Evolutionary conservation across 2,113 vertebrate genomes (phyloP).

Genomic region (Mellivora capensis): DNA sequence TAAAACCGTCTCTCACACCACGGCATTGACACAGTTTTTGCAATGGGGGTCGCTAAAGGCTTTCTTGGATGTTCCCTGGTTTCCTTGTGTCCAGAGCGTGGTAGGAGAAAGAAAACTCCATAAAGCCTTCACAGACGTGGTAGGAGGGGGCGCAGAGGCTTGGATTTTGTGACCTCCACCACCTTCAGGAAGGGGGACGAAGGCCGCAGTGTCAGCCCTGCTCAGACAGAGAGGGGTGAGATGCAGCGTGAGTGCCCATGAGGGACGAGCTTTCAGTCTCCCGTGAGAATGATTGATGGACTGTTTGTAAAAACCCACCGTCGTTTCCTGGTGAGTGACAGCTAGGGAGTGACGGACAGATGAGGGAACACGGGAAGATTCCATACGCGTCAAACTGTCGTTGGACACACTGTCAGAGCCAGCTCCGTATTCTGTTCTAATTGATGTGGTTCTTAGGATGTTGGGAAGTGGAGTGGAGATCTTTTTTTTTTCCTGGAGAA

Average conservation of each 20-base stretch:
- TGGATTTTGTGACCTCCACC: background rate
- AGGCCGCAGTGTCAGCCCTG: fast-evolving
- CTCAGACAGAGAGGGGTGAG: background rate
- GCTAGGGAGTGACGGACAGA: background rate
- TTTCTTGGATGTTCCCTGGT: background rate
- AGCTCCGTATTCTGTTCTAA: fast-evolving
- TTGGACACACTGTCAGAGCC: background rate
- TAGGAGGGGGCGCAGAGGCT: background rate
- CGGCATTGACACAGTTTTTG: background rate
- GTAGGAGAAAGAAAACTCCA: background rate
- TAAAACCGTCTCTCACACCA: background rate
- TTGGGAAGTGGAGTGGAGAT: fast-evolving
- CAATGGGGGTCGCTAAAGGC: background rate
- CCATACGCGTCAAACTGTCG: fast-evolving
- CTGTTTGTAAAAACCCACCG: background rate
- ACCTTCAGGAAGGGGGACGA: background rate
- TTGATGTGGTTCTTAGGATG: background rate
- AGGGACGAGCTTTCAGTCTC: background rate
- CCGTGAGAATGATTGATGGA: background rate
- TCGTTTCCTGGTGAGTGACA: background rate
- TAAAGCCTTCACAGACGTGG: background rate
- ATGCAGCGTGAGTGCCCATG: fast-evolving
- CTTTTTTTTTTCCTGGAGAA: background rate
- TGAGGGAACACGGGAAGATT: fast-evolving
- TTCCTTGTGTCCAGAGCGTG: background rate